phyloP scores from a whole-genome alignment of 1,140 invertebrate genomes.

The Calephelis nemesis region DNA sequence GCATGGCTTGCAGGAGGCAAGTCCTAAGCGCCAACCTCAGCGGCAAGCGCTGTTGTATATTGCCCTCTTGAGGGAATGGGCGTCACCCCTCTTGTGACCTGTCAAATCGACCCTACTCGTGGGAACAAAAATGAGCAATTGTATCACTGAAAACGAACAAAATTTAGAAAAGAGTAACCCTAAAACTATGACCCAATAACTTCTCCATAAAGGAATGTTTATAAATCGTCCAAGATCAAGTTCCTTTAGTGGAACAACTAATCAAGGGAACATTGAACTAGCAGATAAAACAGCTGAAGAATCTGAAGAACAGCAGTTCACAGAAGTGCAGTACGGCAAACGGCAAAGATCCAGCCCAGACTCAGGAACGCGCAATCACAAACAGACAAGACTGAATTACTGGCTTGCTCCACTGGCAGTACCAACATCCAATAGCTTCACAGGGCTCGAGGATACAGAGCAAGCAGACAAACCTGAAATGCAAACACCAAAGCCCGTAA shows the following conservation, averaged over 20 bases:
- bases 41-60: slow-evolving; percentile 29
- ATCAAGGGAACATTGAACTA: background rate
- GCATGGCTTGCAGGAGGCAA: slow-evolving; percentile 28
- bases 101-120: slow-evolving; percentile 33
- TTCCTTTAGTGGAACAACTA: no score
- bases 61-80: slow-evolving; percentile 33
- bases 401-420: no score
- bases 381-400: no score
- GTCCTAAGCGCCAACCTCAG: slow-evolving; percentile 31
- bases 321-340: slow-evolving; percentile 3
- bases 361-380: background rate
- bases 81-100: slow-evolving; percentile 32
- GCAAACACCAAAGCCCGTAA: background rate
- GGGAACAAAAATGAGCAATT: slow-evolving; percentile 27
- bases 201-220: slow-evolving; percentile 25
- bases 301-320: slow-evolving; percentile 12
- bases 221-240: background rate
- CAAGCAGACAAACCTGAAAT: no score
- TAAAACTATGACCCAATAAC: slow-evolving; percentile 27
- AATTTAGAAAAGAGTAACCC: slow-evolving; percentile 9
- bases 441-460: no score
- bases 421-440: no score
- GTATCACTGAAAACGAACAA: no score
- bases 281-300: slow-evolving; percentile 9
- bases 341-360: slow-evolving; percentile 8